phyloP scores from a whole-genome alignment of 2,797 vertebrate species.

The Scleropages formosus region DNA sequence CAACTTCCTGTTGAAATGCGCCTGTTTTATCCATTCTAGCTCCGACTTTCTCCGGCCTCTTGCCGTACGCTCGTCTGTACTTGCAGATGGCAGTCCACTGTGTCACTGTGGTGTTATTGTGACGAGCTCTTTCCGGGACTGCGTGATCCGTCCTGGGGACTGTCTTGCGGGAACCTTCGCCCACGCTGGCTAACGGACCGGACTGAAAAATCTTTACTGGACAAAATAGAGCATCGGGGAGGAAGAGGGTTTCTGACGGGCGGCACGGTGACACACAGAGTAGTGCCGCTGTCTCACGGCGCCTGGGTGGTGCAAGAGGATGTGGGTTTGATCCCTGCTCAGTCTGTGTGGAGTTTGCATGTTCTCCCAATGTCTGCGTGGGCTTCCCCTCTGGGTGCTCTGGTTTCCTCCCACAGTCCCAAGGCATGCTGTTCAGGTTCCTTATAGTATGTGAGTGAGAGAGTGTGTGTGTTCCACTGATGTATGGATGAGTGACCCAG shows the following conservation, averaged over 20 bases:
- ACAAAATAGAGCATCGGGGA: slow-evolving; percentile 26
- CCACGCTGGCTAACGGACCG: slow-evolving; percentile 37
- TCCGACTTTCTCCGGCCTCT: background rate
- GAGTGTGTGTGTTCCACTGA: too few species aligned
- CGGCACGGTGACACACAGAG: too few species aligned
- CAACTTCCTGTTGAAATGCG: background rate
- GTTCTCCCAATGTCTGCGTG: too few species aligned
- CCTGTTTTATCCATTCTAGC: background rate
- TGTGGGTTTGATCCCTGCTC: too few species aligned
- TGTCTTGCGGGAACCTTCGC: slow-evolving; percentile 44
- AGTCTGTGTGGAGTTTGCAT: too few species aligned
- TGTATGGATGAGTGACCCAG: too few species aligned
- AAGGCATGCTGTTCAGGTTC: too few species aligned
- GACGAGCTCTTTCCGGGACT: slow-evolving; percentile 38
- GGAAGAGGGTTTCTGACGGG: background rate
- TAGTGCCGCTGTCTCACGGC: too few species aligned
- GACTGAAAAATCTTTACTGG: slow-evolving; percentile 35
- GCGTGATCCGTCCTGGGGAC: slow-evolving; percentile 37
- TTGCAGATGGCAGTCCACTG: slow-evolving; percentile 37
- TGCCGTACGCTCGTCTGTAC: background rate
- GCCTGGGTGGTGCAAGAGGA: too few species aligned
- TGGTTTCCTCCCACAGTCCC: too few species aligned
- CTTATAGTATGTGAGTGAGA: too few species aligned
- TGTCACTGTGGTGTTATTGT: slow-evolving; percentile 42
- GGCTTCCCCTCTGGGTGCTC: too few species aligned